phyloP scores from a whole-genome alignment of 2,113 vertebrate genomes.

The Trichomycterus rosablanca region DNA sequence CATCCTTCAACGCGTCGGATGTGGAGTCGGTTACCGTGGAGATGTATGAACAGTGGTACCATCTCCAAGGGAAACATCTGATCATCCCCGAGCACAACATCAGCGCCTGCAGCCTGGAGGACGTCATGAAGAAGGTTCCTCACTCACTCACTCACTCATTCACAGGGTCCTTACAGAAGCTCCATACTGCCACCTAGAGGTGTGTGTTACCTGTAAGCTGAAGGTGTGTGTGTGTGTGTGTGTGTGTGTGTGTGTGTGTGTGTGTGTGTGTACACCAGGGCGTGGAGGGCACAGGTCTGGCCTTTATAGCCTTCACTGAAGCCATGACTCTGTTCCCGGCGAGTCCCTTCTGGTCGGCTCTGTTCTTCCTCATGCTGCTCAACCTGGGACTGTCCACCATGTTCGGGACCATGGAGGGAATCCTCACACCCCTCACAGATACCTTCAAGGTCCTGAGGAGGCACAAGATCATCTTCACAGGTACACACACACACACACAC shows the following conservation, averaged over 20 bases:
- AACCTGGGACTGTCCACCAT: slow-evolving; percentile 70
- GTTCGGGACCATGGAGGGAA: slow-evolving; percentile 74
- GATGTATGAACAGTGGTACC: slow-evolving; percentile 66
- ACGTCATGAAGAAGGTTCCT: slow-evolving; percentile 70
- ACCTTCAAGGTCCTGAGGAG: slow-evolving; percentile 65
- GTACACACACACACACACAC: slow-evolving; percentile 48
- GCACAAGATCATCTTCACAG: slow-evolving; percentile 66
- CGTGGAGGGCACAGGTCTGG: slow-evolving; percentile 68
- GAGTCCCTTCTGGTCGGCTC: slow-evolving; percentile 73
- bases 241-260: not conserved
- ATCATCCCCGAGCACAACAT: slow-evolving; percentile 33
- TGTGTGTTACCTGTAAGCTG: too few species aligned
- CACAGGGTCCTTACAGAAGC: not conserved
- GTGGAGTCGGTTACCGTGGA: slow-evolving; percentile 32
- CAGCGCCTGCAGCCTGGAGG: slow-evolving; percentile 60
- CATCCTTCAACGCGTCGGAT: slow-evolving; percentile 36
- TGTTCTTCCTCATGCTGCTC: slow-evolving; percentile 80
- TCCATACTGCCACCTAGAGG: too few species aligned
- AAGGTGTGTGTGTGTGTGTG: not conserved
- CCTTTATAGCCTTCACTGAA: slow-evolving; percentile 75
- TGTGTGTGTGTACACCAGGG: slow-evolving; percentile 54
- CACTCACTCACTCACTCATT: not conserved
- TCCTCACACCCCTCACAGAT: slow-evolving; percentile 74
- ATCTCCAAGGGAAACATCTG: not conserved
- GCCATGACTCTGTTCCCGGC: slow-evolving; percentile 71